Evolutionary conservation across 2,113 vertebrate genomes (phyloP).

Genomic region (Cynocephalus volans): DNA sequence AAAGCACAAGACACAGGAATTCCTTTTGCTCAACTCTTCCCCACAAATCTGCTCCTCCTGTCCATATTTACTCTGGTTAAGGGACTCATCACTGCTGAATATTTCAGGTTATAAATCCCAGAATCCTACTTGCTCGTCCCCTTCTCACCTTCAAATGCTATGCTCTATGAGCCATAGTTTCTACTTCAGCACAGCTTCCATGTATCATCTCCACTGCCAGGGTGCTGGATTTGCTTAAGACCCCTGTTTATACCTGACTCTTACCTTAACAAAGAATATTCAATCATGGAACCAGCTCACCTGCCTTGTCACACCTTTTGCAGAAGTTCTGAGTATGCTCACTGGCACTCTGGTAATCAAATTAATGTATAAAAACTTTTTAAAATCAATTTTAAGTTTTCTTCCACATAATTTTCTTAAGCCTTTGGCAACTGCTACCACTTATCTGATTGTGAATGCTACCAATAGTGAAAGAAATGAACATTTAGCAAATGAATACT

Average conservation of each 20-base stretch:
- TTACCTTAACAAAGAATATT: background rate
- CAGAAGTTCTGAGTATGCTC: background rate
- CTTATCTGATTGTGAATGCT: slow-evolving; percentile 52
- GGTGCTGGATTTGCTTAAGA: background rate
- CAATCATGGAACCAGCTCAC: background rate
- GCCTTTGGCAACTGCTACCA: background rate
- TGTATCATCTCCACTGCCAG: background rate
- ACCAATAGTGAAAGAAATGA: background rate
- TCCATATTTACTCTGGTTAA: background rate
- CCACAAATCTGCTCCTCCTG: background rate
- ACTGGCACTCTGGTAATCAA: background rate
- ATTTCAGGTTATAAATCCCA: background rate
- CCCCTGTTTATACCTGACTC: background rate
- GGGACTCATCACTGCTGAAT: background rate
- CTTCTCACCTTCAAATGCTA: background rate
- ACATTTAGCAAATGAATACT: slow-evolving; percentile 6
- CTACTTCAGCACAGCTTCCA: background rate
- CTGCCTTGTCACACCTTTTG: background rate
- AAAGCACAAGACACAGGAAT: background rate
- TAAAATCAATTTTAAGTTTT: slow-evolving; percentile 9
- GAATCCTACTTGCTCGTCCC: background rate
- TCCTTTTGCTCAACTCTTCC: background rate
- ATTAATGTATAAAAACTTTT: background rate
- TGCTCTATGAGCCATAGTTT: background rate
- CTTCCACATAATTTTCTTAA: slow-evolving; percentile 7